phyloP scores from a whole-genome alignment of 2,797 vertebrate genomes.

The Hippoglossus hippoglossus region DNA sequence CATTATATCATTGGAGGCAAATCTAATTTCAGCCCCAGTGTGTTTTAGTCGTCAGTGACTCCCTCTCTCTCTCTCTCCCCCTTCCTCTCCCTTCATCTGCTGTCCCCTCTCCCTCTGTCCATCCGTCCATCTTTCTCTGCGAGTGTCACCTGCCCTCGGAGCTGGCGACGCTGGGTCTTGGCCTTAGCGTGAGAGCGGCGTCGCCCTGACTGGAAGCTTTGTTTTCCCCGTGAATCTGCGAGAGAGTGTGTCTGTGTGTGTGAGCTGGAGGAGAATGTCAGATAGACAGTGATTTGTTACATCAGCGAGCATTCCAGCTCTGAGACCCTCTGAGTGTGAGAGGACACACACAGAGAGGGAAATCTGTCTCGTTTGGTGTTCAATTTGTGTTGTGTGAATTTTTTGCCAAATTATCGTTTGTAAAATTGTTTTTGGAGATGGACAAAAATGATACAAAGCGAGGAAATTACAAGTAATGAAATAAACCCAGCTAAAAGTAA shows the following conservation, averaged over 20 bases:
- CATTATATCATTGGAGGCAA: slow-evolving; percentile 81
- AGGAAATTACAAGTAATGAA: slow-evolving; percentile 12
- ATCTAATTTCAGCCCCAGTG: slow-evolving; percentile 82
- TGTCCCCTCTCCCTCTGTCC: slow-evolving; percentile 42
- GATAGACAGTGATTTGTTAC: slow-evolving; percentile 75
- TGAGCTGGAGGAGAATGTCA: slow-evolving; percentile 67
- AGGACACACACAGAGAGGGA: slow-evolving; percentile 25
- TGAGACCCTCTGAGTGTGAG: slow-evolving; percentile 50
- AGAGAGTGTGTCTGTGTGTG: slow-evolving; percentile 45
- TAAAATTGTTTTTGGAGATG: slow-evolving; percentile 25
- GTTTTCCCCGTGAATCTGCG: slow-evolving; percentile 76
- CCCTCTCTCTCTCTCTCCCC: slow-evolving; percentile 16
- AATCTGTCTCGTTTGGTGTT: slow-evolving; percentile 18
- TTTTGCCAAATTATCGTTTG: slow-evolving; percentile 4
- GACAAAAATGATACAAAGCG: slow-evolving; percentile 19
- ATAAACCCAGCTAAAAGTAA: background rate
- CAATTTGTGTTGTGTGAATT: slow-evolving; percentile 22
- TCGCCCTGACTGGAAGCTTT: slow-evolving; percentile 81
- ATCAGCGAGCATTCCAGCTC: slow-evolving; percentile 72
- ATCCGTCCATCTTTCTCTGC: slow-evolving; percentile 68
- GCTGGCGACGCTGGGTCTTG: slow-evolving; percentile 80
- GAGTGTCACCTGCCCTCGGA: slow-evolving; percentile 80
- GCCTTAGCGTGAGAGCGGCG: slow-evolving; percentile 80
- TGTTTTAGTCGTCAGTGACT: slow-evolving; percentile 75
- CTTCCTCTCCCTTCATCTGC: slow-evolving; percentile 32